phyloP scores from a whole-genome alignment of 2,797 vertebrate species.

The Gallirallus australis region DNA sequence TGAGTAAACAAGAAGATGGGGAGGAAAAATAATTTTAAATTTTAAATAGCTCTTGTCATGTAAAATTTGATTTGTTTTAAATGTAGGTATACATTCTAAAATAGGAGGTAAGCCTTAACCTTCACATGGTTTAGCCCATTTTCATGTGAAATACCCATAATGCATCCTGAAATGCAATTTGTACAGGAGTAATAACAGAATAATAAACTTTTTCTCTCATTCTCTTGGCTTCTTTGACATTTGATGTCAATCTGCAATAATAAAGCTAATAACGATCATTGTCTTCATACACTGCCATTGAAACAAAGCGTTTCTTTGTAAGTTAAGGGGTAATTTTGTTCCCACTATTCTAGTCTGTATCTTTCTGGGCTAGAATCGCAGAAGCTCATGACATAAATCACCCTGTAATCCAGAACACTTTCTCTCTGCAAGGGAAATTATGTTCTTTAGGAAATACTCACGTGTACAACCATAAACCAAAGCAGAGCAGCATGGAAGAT shows the following conservation, averaged over 20 bases:
- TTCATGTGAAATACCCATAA: slow-evolving; percentile 15
- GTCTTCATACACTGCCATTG: slow-evolving; percentile 14
- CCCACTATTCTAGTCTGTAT: slow-evolving; percentile 1
- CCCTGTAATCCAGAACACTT: slow-evolving; percentile 13
- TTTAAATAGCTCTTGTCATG: background rate
- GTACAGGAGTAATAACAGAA: slow-evolving; percentile 35
- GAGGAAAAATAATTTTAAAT: background rate
- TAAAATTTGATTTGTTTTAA: background rate
- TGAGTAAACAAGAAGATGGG: background rate
- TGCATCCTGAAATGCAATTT: slow-evolving; percentile 15
- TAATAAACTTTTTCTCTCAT: slow-evolving; percentile 14
- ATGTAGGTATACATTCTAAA: background rate
- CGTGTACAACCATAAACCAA: background rate
- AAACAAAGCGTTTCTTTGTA: slow-evolving; percentile 26
- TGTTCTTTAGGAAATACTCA: background rate
- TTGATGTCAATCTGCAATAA: slow-evolving; percentile 56
- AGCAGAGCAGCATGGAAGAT: background rate
- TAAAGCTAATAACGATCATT: slow-evolving; percentile 38
- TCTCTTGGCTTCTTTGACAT: slow-evolving; percentile 34
- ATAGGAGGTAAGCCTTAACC: background rate
- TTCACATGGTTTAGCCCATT: background rate
- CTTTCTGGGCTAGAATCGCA: slow-evolving; percentile 5
- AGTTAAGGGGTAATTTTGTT: slow-evolving; percentile 39
- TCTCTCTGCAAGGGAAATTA: background rate
- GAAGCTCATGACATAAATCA: background rate